These are phyloP conservation scores for Romanogobio albipinnatus DNA, from an alignment of 2,113 vertebrate genomes.

Conservation along the genomic window DNA sequence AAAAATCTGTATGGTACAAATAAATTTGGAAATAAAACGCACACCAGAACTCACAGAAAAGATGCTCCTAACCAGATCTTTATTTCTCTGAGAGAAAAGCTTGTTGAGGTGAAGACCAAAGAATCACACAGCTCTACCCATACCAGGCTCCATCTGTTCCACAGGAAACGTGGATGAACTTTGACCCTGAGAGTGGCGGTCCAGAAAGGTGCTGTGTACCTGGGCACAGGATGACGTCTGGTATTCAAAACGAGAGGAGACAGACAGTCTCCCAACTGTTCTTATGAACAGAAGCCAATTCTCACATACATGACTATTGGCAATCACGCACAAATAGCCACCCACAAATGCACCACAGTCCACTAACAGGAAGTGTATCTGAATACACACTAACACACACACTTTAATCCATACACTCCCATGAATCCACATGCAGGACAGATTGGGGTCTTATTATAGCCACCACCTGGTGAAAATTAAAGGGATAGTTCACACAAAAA, in stretches of 20 bases:
- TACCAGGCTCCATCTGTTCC: slow-evolving; percentile 65
- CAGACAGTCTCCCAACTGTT: slow-evolving; percentile 41
- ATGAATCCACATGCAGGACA: background rate
- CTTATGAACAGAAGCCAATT: slow-evolving; percentile 9
- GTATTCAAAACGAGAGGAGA: background rate
- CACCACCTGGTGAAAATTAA: slow-evolving; percentile 31
- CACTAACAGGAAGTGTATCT: slow-evolving; percentile 10
- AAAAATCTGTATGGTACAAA: background rate
- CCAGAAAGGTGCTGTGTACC: slow-evolving; percentile 20
- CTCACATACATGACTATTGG: background rate
- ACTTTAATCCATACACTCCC: slow-evolving; percentile 15
- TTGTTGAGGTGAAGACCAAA: background rate
- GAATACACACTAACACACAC: slow-evolving; percentile 21
- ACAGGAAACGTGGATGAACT: slow-evolving; percentile 51
- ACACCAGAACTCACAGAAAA: background rate
- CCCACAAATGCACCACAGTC: slow-evolving; percentile 27
- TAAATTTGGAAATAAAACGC: background rate
- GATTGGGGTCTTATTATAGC: slow-evolving; percentile 41
- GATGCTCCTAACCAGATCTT: background rate
- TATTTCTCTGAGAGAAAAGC: background rate
- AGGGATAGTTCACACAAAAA: background rate
- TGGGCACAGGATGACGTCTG: slow-evolving; percentile 30
- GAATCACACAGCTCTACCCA: slow-evolving; percentile 50
- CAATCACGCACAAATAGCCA: slow-evolving; percentile 6
- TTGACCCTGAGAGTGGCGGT: slow-evolving; percentile 13